phyloP scores from a whole-genome alignment of 37 sponge, comb jelly and placozoan genomes.

The Agelas oroides region DNA sequence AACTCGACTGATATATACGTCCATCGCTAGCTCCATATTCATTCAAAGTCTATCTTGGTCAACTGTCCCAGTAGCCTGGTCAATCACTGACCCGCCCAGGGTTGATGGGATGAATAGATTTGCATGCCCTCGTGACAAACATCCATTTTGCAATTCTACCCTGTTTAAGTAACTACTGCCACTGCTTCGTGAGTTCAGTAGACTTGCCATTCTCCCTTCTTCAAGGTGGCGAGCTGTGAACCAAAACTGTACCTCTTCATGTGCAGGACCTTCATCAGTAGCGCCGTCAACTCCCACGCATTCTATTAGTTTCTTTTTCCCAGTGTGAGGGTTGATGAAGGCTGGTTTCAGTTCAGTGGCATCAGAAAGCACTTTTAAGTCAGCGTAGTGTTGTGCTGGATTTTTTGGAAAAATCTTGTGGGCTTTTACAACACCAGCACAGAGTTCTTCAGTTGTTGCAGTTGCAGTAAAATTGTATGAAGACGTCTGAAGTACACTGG shows the following conservation, averaged over 20 bases:
- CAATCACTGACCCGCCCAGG: neutral
- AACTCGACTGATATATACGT: slow-evolving; percentile 22
- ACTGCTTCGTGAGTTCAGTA: slow-evolving; percentile 34
- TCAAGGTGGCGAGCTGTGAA: slow-evolving; percentile 24
- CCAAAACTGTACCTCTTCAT: slow-evolving; percentile 49
- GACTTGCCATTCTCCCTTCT: neutral
- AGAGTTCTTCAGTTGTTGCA: too few species aligned
- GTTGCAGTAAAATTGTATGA: too few species aligned
- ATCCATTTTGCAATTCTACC: slow-evolving; percentile 35
- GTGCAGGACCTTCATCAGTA: slow-evolving; percentile 42
- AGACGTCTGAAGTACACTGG: slow-evolving; percentile 59
- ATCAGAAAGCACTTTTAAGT: too few species aligned
- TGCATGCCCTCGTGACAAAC: neutral
- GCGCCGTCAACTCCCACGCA: slow-evolving; percentile 51
- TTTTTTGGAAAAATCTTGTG: too few species aligned
- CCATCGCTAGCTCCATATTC: neutral
- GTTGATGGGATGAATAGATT: slow-evolving; percentile 14
- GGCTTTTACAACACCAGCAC: too few species aligned
- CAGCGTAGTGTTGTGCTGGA: too few species aligned
- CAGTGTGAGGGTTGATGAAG: too few species aligned
- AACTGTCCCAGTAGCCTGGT: neutral
- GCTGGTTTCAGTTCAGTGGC: too few species aligned
- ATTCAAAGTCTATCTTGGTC: neutral
- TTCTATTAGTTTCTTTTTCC: too few species aligned
- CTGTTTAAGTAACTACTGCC: slow-evolving; percentile 34